Evolutionary conservation across 1,140 invertebrate genomes (phyloP).

Genomic region (Drosophila jambulina): DNA sequence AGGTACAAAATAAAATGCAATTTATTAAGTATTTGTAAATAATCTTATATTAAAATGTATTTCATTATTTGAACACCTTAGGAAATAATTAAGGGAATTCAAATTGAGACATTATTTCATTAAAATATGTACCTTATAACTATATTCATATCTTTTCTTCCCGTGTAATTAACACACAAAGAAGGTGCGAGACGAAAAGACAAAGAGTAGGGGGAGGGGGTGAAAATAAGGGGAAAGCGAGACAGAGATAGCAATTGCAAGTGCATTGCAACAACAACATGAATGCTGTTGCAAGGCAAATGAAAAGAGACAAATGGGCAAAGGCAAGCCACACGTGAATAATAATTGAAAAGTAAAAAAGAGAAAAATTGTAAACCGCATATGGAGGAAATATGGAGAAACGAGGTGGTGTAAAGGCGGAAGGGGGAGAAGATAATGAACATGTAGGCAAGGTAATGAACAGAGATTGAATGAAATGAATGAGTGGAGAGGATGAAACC

Average conservation of each 20-base stretch:
- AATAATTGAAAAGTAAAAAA: slow-evolving; percentile 53
- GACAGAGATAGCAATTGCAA: slow-evolving; percentile 33
- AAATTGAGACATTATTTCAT: too few relatives aligned
- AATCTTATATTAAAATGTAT: too few relatives aligned
- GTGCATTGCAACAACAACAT: slow-evolving; percentile 47
- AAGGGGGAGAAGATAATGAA: slow-evolving; percentile 9
- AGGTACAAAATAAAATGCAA: too few relatives aligned
- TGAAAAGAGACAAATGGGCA: slow-evolving; percentile 47
- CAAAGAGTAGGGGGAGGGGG: slow-evolving; percentile 3
- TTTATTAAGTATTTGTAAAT: too few relatives aligned
- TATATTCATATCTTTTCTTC: neutral
- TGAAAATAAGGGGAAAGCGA: slow-evolving; percentile 5
- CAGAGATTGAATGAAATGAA: slow-evolving; percentile 46
- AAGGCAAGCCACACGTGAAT: slow-evolving; percentile 55
- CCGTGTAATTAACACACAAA: slow-evolving; percentile 17
- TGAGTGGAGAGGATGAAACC: slow-evolving; percentile 23
- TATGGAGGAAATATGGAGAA: slow-evolving; percentile 8
- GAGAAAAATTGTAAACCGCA: slow-evolving; percentile 43
- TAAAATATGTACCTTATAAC: neutral
- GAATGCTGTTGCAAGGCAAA: slow-evolving; percentile 34
- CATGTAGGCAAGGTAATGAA: slow-evolving; percentile 34
- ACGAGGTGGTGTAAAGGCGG: neutral
- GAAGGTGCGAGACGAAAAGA: slow-evolving; percentile 37
- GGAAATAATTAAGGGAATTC: neutral
- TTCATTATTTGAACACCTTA: too few relatives aligned